phyloP scores from a whole-genome alignment of 2,797 vertebrate genomes.

The Helicolenus hilgendorfi region DNA sequence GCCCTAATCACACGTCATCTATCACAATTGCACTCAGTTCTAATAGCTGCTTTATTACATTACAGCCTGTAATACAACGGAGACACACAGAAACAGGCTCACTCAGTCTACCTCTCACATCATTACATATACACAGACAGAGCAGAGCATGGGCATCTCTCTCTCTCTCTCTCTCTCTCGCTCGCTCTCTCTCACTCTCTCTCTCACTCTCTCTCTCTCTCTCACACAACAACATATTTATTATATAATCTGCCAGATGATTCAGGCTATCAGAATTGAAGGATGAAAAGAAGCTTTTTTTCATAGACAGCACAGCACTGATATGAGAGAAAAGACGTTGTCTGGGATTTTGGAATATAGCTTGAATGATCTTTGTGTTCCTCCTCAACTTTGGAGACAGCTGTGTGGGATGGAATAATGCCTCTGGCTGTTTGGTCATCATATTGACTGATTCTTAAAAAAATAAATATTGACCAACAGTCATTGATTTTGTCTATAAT shows the following conservation, averaged over 20 bases:
- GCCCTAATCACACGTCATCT: slow-evolving; percentile 37
- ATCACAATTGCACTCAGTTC: slow-evolving; percentile 41
- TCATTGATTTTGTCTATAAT: not conserved
- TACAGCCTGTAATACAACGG: slow-evolving; percentile 59
- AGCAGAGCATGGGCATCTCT: slow-evolving; percentile 26
- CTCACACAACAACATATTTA: slow-evolving; percentile 55
- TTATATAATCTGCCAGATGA: slow-evolving; percentile 75
- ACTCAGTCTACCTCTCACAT: slow-evolving; percentile 48
- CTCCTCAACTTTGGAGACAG: slow-evolving; percentile 32
- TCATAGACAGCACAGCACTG: slow-evolving; percentile 26
- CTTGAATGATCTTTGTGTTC: not conserved
- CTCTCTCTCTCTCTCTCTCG: slow-evolving; percentile 8
- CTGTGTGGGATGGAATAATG: not conserved
- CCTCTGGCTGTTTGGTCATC: not conserved
- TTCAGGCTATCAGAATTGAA: slow-evolving; percentile 53
- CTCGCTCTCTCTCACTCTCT: slow-evolving; percentile 1
- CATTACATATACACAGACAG: slow-evolving; percentile 47
- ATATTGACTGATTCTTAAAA: not conserved
- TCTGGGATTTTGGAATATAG: slow-evolving; percentile 5
- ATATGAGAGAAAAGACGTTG: not conserved
- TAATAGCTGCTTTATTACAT: slow-evolving; percentile 67
- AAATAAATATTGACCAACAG: not conserved
- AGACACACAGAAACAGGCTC: slow-evolving; percentile 30
- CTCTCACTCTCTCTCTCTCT: slow-evolving; percentile 3
- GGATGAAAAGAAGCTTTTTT: slow-evolving; percentile 27